These are phyloP conservation scores for Mythimna albipuncta DNA, from an alignment of 2,888 invertebrate species.

Conservation along the genomic window DNA sequence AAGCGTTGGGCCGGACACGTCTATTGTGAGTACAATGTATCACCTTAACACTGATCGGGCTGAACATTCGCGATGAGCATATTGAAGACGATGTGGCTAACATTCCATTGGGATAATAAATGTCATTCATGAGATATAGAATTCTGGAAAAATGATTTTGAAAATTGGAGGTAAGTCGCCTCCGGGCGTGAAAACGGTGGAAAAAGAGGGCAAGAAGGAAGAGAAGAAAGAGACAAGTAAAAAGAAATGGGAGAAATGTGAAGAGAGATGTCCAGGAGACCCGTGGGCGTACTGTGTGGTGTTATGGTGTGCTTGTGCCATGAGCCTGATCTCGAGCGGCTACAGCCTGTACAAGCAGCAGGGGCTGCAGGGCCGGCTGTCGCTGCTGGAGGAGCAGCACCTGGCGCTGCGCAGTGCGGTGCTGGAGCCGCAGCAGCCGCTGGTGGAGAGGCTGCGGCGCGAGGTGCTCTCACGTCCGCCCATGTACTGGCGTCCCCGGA, in stretches of 20 bases:
- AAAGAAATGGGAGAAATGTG: constrained; percentile 82
- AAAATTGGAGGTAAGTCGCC: constrained; percentile 85
- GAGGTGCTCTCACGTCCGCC: constrained; percentile 86
- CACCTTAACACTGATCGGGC: constrained; percentile 62
- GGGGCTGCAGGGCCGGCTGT: constrained; percentile 88
- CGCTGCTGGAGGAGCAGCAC: constrained; percentile 90
- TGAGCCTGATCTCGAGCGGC: constrained; percentile 91
- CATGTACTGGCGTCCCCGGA: constrained; percentile 79
- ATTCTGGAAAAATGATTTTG: constrained; percentile 80
- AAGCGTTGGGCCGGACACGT: constrained; percentile 67
- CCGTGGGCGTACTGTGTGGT: constrained; percentile 88
- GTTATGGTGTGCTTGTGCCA: constrained; percentile 92
- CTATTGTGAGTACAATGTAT: constrained; percentile 74
- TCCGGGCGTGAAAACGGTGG: constrained; percentile 76
- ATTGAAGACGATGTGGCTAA: constrained; percentile 64
- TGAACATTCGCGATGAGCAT: constrained; percentile 59
- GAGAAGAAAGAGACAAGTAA: constrained; percentile 75
- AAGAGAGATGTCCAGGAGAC: constrained; percentile 81
- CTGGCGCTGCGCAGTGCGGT: constrained; percentile 88
- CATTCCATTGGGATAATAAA: constrained; percentile 50
- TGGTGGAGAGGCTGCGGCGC: constrained; percentile 89
- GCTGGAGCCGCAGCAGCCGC: constrained; percentile 88
- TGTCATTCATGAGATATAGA: constrained; percentile 70
- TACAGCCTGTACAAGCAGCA: constrained; percentile 91
- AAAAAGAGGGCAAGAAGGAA: constrained; percentile 74